A percentile compares a stretch with the other conserved stretches of the same genome.
These are phyloP conservation scores for Epiblema foenella DNA, from an alignment of 2,888 invertebrate species.

Conservation along the genomic window DNA sequence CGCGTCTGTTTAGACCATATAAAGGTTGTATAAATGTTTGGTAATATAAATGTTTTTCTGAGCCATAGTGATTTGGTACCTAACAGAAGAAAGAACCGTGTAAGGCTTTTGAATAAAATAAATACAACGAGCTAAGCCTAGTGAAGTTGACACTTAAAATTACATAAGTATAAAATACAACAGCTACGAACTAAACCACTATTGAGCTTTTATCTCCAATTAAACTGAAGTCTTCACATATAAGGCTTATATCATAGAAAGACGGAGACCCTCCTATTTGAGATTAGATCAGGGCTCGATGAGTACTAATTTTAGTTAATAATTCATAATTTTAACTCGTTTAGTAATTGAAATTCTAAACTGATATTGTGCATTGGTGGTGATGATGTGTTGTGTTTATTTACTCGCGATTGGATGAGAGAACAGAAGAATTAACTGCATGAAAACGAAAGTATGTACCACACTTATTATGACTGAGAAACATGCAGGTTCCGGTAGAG, in stretches of 20 bases:
- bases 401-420: too few species aligned
- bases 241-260: too few species aligned
- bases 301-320: not conserved
- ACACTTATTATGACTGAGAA: too few species aligned
- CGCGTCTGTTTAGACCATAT: constrained; percentile 60
- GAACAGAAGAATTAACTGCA: too few species aligned
- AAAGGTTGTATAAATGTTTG: constrained; percentile 54
- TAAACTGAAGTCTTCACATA: not conserved
- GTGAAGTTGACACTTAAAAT: not conserved
- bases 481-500: too few species aligned
- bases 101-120: not conserved
- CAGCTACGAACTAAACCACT: not conserved
- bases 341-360: not conserved
- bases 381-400: too few species aligned
- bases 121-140: not conserved
- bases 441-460: too few species aligned
- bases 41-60: constrained; percentile 32
- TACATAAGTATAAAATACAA: not conserved
- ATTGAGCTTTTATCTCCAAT: not conserved
- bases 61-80: constrained; percentile 10
- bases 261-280: too few species aligned
- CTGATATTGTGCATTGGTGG: too few species aligned
- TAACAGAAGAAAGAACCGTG: not conserved
- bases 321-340: not conserved
- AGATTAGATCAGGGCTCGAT: not conserved